Conservation (phyloP, 2,888 invertebrate species). For the Nephrotoma appendiculata region DNA sequence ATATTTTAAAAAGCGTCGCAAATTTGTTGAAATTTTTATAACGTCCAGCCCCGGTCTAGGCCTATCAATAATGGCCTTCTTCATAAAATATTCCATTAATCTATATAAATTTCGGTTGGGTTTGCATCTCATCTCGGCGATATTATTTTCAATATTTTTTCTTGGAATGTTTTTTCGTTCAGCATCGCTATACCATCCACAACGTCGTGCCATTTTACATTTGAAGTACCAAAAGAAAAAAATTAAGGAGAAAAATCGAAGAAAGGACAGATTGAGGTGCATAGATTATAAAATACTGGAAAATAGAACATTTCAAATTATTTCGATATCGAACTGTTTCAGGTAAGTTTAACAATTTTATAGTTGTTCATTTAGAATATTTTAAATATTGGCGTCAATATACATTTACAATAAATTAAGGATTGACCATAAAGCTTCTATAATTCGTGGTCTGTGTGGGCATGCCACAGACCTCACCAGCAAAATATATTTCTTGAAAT, state of each 20-base stretch:
- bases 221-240: conserved; percentile 64
- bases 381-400: too few species aligned
- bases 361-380: background rate
- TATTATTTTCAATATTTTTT: conserved; percentile 68
- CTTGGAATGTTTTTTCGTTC: conserved; percentile 78
- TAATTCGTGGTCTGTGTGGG: too few species aligned
- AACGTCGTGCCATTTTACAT: conserved; percentile 71
- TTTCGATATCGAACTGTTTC: conserved; percentile 66
- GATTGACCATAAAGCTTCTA: too few species aligned
- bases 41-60: conserved; percentile 75
- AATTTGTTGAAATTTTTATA: conserved; percentile 76
- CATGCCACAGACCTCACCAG: too few species aligned
- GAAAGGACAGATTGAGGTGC: conserved; percentile 50
- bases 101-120: conserved; percentile 34
- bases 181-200: conserved; percentile 76
- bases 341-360: conserved; percentile 21
- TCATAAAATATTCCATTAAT: conserved; percentile 56
- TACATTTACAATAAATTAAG: too few species aligned
- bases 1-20: conserved; percentile 71
- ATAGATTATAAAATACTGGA: conserved; percentile 73
- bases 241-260: background rate
- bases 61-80: conserved; percentile 67
- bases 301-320: conserved; percentile 70
- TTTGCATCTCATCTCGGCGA: conserved; percentile 69
- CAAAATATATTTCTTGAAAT: too few species aligned